These are phyloP conservation scores for Smithornis capensis DNA, from an alignment of 2,113 vertebrate genomes.

Conservation along the genomic window DNA sequence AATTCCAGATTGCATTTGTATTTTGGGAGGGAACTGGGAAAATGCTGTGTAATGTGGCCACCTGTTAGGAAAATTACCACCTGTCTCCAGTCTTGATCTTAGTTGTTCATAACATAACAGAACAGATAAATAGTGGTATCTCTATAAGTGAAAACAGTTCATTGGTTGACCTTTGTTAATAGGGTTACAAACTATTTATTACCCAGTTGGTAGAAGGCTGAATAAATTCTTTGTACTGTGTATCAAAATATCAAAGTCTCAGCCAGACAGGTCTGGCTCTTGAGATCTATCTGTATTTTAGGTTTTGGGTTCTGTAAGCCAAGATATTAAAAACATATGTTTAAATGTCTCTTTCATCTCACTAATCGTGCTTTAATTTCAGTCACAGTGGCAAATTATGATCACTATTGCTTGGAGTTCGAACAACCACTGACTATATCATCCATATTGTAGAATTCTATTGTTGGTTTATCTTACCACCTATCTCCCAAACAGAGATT, in stretches of 20 bases:
- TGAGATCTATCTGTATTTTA: not conserved
- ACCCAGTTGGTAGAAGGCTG: not conserved
- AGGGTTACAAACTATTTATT: not conserved
- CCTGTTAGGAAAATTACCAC: constrained; percentile 28
- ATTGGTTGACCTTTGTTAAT: not conserved
- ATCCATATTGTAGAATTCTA: not conserved
- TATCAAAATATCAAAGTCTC: not conserved
- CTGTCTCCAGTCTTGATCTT: not conserved
- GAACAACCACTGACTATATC: not conserved
- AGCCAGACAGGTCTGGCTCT: not conserved
- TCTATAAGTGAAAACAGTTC: not conserved
- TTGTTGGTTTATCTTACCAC: not conserved
- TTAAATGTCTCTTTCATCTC: not conserved
- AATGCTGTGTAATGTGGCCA: not conserved
- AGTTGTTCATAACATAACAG: not conserved
- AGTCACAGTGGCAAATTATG: not conserved
- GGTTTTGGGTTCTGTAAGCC: not conserved
- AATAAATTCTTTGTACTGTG: not conserved
- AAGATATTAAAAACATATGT: not conserved
- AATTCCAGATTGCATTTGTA: constrained; percentile 16
- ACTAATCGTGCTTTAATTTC: not conserved
- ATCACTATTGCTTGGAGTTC: not conserved
- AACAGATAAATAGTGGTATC: not conserved
- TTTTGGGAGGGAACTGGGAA: not conserved
- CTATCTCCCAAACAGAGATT: not conserved